phyloP scores from a whole-genome alignment of 2,797 vertebrate genomes.

The Micromesistius poutassou region DNA sequence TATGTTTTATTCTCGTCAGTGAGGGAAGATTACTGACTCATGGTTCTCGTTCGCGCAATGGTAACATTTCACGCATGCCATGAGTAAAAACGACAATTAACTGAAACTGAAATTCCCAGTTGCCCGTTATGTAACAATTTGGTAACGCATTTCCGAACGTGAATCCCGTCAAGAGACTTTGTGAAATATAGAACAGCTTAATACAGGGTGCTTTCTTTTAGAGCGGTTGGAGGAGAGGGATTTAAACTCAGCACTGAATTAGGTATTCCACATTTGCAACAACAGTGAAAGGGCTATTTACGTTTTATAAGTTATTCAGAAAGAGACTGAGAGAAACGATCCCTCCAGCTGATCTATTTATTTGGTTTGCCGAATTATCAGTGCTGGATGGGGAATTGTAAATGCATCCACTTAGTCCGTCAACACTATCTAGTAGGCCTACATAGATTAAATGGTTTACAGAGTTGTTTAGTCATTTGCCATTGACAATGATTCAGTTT shows the following conservation, averaged over 20 bases:
- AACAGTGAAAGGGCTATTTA: neutral
- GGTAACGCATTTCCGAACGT: neutral
- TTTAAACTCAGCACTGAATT: neutral
- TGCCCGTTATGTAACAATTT: neutral
- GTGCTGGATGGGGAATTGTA: conserved; percentile 25
- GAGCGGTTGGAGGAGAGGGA: neutral
- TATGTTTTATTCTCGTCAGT: neutral
- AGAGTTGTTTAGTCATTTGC: neutral
- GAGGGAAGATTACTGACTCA: neutral
- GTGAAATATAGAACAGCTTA: neutral
- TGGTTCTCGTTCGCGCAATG: neutral
- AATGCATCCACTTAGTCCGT: conserved; percentile 31
- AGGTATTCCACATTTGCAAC: neutral
- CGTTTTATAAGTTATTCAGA: neutral
- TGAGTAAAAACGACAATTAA: neutral
- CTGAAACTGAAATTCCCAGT: neutral
- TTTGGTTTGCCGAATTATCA: conserved; percentile 25
- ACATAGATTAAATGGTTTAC: neutral
- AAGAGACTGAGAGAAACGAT: neutral
- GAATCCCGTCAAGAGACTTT: neutral
- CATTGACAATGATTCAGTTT: neutral
- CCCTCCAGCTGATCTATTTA: conserved; percentile 32
- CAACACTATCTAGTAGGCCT: neutral
- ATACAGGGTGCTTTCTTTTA: neutral
- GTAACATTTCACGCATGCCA: neutral